Percentiles rank a stretch among this genome's conserved stretches.
Conservation (phyloP, 1,140 invertebrate species). For the Hestina assimilis region DNA sequence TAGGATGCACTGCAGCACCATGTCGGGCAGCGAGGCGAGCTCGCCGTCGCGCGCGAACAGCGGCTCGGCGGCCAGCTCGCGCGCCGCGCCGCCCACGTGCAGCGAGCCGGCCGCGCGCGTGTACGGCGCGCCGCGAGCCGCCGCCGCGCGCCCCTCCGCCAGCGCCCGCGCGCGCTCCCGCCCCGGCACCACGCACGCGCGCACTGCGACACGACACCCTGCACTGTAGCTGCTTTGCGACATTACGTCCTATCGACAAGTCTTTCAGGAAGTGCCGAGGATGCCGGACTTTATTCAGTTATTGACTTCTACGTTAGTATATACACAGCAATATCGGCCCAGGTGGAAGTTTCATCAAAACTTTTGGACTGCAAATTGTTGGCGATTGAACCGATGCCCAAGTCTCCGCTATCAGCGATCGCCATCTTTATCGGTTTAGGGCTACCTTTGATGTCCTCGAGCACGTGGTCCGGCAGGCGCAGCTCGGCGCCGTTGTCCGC, state of each 20-base stretch:
- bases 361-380: too few relatives aligned
- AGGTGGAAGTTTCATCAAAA: too few relatives aligned
- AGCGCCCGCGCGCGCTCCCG: slow-evolving; percentile 36
- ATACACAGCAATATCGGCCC: too few relatives aligned
- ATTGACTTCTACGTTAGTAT: too few relatives aligned
- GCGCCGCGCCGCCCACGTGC: slow-evolving; percentile 37
- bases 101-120: slow-evolving; percentile 22
- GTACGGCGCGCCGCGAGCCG: slow-evolving; percentile 23
- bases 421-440: too few relatives aligned
- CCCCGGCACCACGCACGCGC: slow-evolving; percentile 55
- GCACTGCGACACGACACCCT: slow-evolving; percentile 41
- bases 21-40: slow-evolving; percentile 52
- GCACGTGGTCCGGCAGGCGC: slow-evolving; percentile 37
- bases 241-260: too few relatives aligned
- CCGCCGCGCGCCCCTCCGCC: slow-evolving; percentile 21
- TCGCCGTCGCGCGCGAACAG: slow-evolving; percentile 59
- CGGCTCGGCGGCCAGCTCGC: slow-evolving; percentile 48
- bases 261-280: too few relatives aligned
- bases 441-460: slow-evolving; percentile 65
- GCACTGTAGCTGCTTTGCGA: too few relatives aligned
- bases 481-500: slow-evolving; percentile 41
- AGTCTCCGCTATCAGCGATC: too few relatives aligned
- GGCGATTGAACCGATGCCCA: too few relatives aligned
- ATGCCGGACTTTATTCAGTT: too few relatives aligned
- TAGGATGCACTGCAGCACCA: slow-evolving; percentile 51